phyloP scores from a whole-genome alignment of 2,888 invertebrate species.

The Apocheima hispidaria region DNA sequence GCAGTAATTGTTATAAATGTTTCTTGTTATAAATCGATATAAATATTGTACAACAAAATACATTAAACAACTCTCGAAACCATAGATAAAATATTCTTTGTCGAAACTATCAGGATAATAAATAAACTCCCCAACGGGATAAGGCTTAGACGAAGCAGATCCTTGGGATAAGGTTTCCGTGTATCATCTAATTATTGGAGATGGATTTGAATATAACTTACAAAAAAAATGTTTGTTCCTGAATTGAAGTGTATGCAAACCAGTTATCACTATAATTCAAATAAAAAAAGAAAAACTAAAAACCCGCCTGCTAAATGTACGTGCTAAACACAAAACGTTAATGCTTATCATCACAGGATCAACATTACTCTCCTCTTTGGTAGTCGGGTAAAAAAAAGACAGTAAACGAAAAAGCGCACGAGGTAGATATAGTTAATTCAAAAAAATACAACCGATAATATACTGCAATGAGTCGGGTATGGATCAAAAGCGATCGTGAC shows the following conservation, averaged over 20 bases:
- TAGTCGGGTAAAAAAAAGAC: neutral
- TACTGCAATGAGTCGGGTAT: constrained; percentile 56
- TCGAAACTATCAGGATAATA: constrained; percentile 7
- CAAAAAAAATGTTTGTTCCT: too few species aligned
- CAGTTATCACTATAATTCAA: neutral
- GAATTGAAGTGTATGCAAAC: neutral
- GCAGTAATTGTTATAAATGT: neutral
- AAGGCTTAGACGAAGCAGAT: too few species aligned
- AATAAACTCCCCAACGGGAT: neutral
- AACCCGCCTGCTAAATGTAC: too few species aligned
- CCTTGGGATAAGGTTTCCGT: neutral
- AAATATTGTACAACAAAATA: neutral
- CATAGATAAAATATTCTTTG: too few species aligned
- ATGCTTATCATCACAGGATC: too few species aligned
- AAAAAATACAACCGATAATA: constrained; percentile 48
- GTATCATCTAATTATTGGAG: neutral
- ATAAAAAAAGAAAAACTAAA: constrained; percentile 5
- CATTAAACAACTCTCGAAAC: neutral
- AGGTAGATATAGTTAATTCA: constrained; percentile 12
- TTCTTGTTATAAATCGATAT: constrained; percentile 4
- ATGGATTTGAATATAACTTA: too few species aligned
- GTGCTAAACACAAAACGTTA: too few species aligned
- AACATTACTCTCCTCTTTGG: too few species aligned
- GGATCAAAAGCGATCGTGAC: constrained; percentile 66
- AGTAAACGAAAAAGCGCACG: constrained; percentile 6